Conservation (phyloP, 2,888 invertebrate genomes). For the Dugesia japonica region DNA sequence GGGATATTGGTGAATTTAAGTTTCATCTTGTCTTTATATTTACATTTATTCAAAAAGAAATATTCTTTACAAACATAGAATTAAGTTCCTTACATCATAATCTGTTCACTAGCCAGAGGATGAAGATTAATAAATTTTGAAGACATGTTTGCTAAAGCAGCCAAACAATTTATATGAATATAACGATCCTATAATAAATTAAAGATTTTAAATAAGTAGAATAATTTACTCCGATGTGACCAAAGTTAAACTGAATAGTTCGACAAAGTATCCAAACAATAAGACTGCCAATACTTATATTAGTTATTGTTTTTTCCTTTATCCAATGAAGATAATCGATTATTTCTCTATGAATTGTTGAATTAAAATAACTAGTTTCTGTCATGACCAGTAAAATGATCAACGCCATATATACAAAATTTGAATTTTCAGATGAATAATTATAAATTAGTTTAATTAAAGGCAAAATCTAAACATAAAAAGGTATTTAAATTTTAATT, state of each 20-base stretch:
- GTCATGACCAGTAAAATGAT: neutral
- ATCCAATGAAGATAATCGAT: neutral
- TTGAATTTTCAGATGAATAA: slow-evolving; percentile 15
- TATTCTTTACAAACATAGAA: too few species aligned
- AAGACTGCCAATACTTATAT: neutral
- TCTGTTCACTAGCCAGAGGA: neutral
- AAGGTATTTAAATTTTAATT: neutral
- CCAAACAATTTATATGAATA: slow-evolving; percentile 14
- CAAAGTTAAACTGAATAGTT: neutral
- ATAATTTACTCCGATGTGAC: neutral
- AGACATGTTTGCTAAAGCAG: neutral
- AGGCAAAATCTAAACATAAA: neutral
- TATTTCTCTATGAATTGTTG: neutral
- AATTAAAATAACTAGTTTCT: neutral
- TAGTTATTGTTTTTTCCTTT: neutral
- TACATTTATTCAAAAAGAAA: too few species aligned
- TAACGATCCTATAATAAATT: neutral
- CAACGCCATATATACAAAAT: neutral
- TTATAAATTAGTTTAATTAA: neutral
- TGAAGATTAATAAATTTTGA: slow-evolving; percentile 10
- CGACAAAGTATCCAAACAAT: neutral
- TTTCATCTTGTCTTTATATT: too few species aligned
- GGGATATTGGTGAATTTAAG: too few species aligned
- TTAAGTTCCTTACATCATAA: slow-evolving; percentile 3
- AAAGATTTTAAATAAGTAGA: neutral